Evolutionary conservation across 2,797 vertebrate species (phyloP), one percentile per base, ranked within the genome.

Genomic region (Typhlichthys eigenmanni): DNA sequence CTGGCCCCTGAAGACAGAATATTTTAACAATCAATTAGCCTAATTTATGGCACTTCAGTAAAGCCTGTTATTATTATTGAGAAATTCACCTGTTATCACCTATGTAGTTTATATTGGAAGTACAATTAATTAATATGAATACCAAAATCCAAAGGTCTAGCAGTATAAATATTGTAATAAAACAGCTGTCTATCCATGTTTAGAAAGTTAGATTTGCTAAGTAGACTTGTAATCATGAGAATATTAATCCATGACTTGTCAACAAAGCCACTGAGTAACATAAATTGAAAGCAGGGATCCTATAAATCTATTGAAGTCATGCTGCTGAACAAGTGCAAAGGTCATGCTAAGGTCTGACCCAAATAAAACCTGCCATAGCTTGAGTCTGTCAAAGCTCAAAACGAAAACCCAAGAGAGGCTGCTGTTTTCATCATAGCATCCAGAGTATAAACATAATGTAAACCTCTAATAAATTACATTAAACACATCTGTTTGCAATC

Each of bases 361-460:
- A 47, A 72, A 68, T 47, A 69, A 64, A 69, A 47, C 57, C 66
- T 57, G 60, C 58, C 53, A 65, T 66, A 29, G 16, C 67, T 75
- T 67, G 60, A 56, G 68, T 66, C 69, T 51, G 65, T 78, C 71
- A 71, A 51, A 60, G 56, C 16, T 63, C 16, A 19, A 54, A 58
- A 4, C 19, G 19, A 48, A 53, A 55, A 45, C 38, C 65, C 60
- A 66, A 24, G 66, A 57, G 72, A 68, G 58, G 32, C 14, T 13
- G 6, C 4, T 29, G 24, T 29, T 29, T 29, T 29, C 50, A 67
- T 64, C 71, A 60, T 66, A 74, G 69, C 73, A 72, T 74, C 75
- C 64, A 74, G 70, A 64, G 71, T 53, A 60, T 72, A 82, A 82
- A 79, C 68, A 82, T 69, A 72, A 53, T 58, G 56, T 54, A 57